phyloP scores from a whole-genome alignment of 2,888 invertebrate genomes.

The Horisme vitalbata region DNA sequence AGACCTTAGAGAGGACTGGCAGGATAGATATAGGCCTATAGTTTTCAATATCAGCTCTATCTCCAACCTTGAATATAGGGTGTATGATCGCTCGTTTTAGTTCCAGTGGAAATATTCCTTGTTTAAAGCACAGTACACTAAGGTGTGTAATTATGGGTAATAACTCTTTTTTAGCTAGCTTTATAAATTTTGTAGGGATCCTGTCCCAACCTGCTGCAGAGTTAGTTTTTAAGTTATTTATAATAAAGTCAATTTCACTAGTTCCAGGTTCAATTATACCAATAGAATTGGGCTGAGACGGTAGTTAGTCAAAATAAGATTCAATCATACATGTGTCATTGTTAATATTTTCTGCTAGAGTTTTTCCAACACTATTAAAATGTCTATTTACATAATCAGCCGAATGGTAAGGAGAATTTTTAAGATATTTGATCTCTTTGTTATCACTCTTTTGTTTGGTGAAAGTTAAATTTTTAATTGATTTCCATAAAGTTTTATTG shows the following conservation, averaged over 20 bases:
- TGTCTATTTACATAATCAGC: slow-evolving; percentile 1
- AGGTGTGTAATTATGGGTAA: not conserved
- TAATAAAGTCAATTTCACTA: not conserved
- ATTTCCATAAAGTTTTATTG: too few relatives aligned
- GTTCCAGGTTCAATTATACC: not conserved
- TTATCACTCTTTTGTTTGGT: not conserved
- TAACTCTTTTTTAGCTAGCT: too few relatives aligned
- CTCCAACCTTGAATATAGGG: too few relatives aligned
- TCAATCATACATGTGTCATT: not conserved
- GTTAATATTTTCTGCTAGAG: not conserved
- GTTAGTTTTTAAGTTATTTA: not conserved
- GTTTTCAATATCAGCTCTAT: too few relatives aligned
- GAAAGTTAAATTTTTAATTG: not conserved
- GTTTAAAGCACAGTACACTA: not conserved
- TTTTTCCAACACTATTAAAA: not conserved
- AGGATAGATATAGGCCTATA: too few relatives aligned
- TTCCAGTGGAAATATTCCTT: too few relatives aligned
- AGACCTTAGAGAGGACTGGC: too few relatives aligned
- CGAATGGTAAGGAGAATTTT: not conserved
- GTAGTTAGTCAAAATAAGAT: not conserved
- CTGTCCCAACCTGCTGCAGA: too few relatives aligned
- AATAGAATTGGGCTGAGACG: too few relatives aligned
- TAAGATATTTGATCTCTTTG: not conserved
- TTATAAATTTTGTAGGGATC: too few relatives aligned
- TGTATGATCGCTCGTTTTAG: not conserved